Base-by-base conservation (phyloP, 2,797 vertebrate genomes). In the Chelidonichthys spinosus region DNA sequence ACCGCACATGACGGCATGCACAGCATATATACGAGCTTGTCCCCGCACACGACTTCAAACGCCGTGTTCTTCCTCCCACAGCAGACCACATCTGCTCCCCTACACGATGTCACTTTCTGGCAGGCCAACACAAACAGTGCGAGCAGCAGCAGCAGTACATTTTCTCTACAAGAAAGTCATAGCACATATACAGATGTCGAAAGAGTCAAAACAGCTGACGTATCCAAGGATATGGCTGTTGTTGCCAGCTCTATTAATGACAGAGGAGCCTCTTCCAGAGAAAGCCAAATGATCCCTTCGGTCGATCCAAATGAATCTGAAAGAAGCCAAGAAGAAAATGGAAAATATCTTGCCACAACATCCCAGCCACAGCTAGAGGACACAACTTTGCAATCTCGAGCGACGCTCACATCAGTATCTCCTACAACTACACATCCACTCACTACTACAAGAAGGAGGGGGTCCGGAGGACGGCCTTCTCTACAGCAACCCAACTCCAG, bases 41-140 rank as follows among this genome's bases (percentile, higher is more conserved):
- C 88, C 62, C 72, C 15, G 53, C 55, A 85, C 68, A 68, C 74
- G 49, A 89, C 79, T 87, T 86, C 90, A 71, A 72, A 61, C 25
- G 70, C 67, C 64, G 69, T 55, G 9, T 63, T 87, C 82, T 53
- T 66, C 75, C 82, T 82, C 68, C 82, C 79, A 55, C 86, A 84
- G 69, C 85, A 85, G 69, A 68, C 91, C 76, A 93, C 91, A 89
- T 86, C 90, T 92, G 87, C 60, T 79, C 88, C 91, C 49, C 70
- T 68, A 70, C 53, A 82, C 42, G 54, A 69, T 66, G 73, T 89
- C 77, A 87, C 80, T 64, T 17, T 76, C 59, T 74, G 81, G 85
- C 86, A 91, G 56, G n/a, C 43, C 3, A 67, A 35, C 49, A 66
- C 72, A 72, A 81, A 83, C 79, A 85, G 44, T 71, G 66, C 40